Conservation (phyloP, 92 coral and sea anemone species). For the Epizoanthus illoricatus region DNA sequence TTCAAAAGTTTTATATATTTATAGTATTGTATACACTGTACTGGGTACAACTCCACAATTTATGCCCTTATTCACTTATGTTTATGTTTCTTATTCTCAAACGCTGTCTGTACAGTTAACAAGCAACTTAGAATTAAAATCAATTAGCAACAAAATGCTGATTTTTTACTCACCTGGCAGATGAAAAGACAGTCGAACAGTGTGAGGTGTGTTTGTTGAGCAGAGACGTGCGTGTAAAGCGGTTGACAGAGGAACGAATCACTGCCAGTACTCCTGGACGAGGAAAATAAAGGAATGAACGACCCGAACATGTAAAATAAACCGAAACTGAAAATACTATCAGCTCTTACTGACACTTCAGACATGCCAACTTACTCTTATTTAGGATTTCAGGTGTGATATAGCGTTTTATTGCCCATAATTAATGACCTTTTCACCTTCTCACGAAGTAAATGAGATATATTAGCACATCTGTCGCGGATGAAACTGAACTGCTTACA, state of each 20-base stretch:
- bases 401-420: slow-evolving; percentile 32
- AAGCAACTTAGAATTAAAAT: background rate
- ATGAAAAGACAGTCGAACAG: slow-evolving; percentile 12
- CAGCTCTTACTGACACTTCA: slow-evolving; percentile 34
- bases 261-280: background rate
- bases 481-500: background rate
- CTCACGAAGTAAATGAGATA: slow-evolving; percentile 36
- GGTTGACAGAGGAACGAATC: slow-evolving; percentile 3
- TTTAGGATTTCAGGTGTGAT: slow-evolving; percentile 43
- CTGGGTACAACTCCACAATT: background rate
- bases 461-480: slow-evolving; percentile 38
- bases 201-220: slow-evolving; percentile 5
- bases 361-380: slow-evolving; percentile 20
- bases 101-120: background rate
- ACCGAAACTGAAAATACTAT: slow-evolving; percentile 1
- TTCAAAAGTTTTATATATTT: background rate
- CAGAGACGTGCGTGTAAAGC: background rate
- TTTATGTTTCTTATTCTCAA: background rate
- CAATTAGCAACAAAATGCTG: background rate
- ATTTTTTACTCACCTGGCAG: slow-evolving; percentile 7
- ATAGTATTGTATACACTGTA: background rate
- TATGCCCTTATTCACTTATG: background rate
- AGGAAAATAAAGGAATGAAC: background rate
- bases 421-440: slow-evolving; percentile 45
- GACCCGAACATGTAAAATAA: background rate